Evolutionary conservation across 1,140 invertebrate species (phyloP).

Genomic region (Drosophila sp.): DNA sequence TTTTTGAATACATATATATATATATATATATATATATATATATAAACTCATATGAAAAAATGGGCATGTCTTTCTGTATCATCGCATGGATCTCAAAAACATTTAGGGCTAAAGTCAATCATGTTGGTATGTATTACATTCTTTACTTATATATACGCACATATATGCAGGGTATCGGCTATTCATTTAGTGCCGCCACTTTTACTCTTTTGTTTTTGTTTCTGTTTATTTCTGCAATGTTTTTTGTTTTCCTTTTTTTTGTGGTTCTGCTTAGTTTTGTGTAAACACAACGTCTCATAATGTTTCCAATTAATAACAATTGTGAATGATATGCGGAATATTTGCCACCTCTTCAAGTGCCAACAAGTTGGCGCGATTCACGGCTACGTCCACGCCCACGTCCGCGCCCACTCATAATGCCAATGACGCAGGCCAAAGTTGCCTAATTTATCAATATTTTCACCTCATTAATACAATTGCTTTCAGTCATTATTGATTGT

Average conservation of each 20-base stretch:
- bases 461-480: constrained; percentile 1
- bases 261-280: constrained; percentile 27
- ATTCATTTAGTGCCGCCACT: background rate
- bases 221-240: background rate
- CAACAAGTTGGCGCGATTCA: constrained; percentile 14
- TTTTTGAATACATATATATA: constrained; percentile 11
- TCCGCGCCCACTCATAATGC: constrained; percentile 1
- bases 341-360: constrained; percentile 19
- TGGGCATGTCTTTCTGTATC: constrained; percentile 10
- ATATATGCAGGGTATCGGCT: constrained; percentile 1
- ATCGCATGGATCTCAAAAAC: constrained; percentile 11
- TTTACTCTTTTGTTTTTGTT: constrained; percentile 1
- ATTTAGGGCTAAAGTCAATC: constrained; percentile 7
- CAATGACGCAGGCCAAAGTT: constrained; percentile 22
- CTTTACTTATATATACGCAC: background rate
- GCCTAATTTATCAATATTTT: constrained; percentile 35
- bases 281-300: constrained; percentile 72
- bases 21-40: constrained; percentile 16
- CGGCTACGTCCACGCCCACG: background rate
- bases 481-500: constrained; percentile 4
- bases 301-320: constrained; percentile 79
- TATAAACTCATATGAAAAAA: constrained; percentile 3
- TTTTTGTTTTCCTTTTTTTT: constrained; percentile 40
- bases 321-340: constrained; percentile 48
- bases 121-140: constrained; percentile 4